Conservation (phyloP, 2,888 invertebrate genomes). For the Andrena trimmerana region DNA sequence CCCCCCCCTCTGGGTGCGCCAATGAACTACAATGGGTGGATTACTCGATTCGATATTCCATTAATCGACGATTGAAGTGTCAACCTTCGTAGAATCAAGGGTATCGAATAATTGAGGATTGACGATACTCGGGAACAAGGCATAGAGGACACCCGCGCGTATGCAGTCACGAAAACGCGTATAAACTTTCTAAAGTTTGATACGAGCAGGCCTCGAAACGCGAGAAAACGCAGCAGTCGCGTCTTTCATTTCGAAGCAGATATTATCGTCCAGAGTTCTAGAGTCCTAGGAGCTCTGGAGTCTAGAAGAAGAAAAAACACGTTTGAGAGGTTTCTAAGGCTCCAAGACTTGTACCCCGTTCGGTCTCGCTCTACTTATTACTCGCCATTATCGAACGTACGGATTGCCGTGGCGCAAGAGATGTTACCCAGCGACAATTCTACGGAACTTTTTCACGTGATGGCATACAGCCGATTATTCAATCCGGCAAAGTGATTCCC, state of each 20-base stretch:
- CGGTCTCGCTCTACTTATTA: constrained; percentile 51
- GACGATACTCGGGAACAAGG: background rate
- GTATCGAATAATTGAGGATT: background rate
- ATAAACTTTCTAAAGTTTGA: background rate
- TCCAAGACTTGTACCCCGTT: constrained; percentile 34
- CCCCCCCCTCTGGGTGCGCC: too few species aligned
- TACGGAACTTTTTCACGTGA: constrained; percentile 2
- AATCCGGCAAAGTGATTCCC: constrained; percentile 11
- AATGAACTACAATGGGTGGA: too few species aligned
- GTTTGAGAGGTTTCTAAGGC: constrained; percentile 31
- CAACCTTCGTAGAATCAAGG: background rate
- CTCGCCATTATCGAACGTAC: constrained; percentile 22
- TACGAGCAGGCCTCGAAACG: background rate
- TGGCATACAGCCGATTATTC: background rate
- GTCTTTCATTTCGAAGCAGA: background rate
- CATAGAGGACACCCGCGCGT: background rate
- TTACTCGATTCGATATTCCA: too few species aligned
- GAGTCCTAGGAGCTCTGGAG: too few species aligned
- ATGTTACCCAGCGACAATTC: constrained; percentile 2
- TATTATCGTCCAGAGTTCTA: background rate
- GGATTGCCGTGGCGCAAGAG: constrained; percentile 11
- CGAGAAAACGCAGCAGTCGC: background rate
- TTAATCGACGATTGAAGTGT: background rate
- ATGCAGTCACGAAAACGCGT: background rate
- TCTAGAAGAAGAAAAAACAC: background rate